phyloP scores from a whole-genome alignment of 2,888 invertebrate genomes.

The Spilosoma lubricipeda region DNA sequence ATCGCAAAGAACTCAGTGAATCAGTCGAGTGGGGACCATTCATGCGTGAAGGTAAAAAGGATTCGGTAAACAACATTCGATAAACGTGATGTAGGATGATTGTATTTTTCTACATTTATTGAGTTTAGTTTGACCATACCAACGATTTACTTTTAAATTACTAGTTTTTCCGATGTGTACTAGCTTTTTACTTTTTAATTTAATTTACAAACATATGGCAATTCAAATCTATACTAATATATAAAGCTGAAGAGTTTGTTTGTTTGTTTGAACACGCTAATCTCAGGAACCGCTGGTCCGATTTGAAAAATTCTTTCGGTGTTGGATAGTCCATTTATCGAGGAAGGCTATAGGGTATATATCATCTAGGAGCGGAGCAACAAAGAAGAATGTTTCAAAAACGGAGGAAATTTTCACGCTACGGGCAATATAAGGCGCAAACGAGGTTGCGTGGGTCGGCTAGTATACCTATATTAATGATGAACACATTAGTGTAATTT shows the following conservation, averaged over 20 bases:
- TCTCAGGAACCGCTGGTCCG: too few relatives aligned
- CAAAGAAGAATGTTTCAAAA: too few relatives aligned
- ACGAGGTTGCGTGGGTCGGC: too few relatives aligned
- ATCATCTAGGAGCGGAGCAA: too few relatives aligned
- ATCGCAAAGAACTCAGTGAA: slow-evolving; percentile 61
- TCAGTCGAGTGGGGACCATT: slow-evolving; percentile 61
- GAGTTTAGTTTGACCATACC: slow-evolving; percentile 16
- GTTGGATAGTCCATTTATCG: too few relatives aligned
- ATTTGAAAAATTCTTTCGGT: too few relatives aligned
- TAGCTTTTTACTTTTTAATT: background rate
- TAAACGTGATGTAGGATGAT: slow-evolving; percentile 50
- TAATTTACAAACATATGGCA: background rate
- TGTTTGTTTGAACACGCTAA: too few relatives aligned
- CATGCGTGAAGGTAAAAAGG: slow-evolving; percentile 65
- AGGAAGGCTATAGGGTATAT: too few relatives aligned
- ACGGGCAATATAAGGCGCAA: too few relatives aligned
- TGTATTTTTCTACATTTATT: slow-evolving; percentile 41
- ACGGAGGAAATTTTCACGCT: too few relatives aligned
- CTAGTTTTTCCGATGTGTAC: background rate
- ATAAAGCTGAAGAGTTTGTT: too few relatives aligned
- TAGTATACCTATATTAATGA: background rate
- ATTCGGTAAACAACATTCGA: slow-evolving; percentile 64
- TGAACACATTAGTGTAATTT: background rate
- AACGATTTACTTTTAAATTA: background rate
- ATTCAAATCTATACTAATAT: too few relatives aligned